Percentiles rank a stretch among this genome's conserved stretches.
Evolutionary conservation across 92 coral and sea anemone species (phyloP).

Genomic region (Hydrozoanthus gracilis): DNA sequence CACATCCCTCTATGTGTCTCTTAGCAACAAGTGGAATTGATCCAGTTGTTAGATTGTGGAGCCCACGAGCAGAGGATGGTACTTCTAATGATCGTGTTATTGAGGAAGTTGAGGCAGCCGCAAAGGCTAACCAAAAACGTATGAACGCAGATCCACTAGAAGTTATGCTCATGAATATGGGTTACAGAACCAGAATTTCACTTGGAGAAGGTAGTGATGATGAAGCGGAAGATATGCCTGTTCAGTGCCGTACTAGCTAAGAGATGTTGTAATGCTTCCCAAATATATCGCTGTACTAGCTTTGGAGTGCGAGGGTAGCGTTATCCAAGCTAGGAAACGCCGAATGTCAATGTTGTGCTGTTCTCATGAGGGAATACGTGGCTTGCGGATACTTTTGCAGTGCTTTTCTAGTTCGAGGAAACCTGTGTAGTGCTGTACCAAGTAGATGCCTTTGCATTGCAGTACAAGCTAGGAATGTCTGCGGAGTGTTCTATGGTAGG

Average conservation of each 20-base stretch:
- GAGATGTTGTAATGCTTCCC: no score
- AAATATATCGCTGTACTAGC: no score
- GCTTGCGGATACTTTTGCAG: no score
- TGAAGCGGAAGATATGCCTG: constrained; percentile 77
- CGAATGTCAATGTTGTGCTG: no score
- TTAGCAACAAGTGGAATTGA: constrained; percentile 99
- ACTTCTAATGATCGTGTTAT: constrained; percentile 67
- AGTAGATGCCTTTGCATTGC: no score
- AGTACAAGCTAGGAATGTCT: no score
- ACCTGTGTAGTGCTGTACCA: no score
- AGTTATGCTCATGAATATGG: constrained; percentile 97
- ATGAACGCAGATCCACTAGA: constrained; percentile 99
- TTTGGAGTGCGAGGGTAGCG: no score
- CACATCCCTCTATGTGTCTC: constrained; percentile 93
- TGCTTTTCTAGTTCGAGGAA: no score
- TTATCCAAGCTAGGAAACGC: no score
- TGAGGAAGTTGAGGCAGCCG: constrained; percentile 95
- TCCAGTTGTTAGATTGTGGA: constrained; percentile 96
- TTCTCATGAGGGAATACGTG: no score
- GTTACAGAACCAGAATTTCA: constrained; percentile 85
- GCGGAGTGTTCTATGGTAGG: no score
- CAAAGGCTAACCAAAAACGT: constrained; percentile 93
- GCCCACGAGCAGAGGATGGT: constrained; percentile 82
- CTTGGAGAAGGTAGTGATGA: constrained; percentile 91
- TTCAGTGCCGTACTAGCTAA: constrained; percentile 90